A percentile compares a stretch with the other conserved stretches of the same genome.
Conservation (phyloP, 1,140 invertebrate species). For the Calephelis virginiensis region DNA sequence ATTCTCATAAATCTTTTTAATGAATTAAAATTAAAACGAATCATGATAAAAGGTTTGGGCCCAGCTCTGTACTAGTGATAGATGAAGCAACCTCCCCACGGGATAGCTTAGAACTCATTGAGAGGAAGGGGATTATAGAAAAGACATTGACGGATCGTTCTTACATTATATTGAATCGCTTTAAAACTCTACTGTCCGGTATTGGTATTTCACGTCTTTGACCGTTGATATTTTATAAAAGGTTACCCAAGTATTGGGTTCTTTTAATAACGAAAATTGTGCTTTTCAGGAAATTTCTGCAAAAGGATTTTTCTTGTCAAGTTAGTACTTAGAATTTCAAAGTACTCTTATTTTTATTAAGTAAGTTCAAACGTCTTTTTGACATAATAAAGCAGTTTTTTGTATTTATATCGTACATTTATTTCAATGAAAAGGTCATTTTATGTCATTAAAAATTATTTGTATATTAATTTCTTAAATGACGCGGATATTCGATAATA, state of each 20-base stretch:
- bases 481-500: too few species aligned
- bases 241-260: slow-evolving; percentile 14
- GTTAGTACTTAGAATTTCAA: too few species aligned
- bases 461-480: too few species aligned
- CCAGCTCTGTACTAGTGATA: slow-evolving; percentile 50
- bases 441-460: too few species aligned
- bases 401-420: too few species aligned
- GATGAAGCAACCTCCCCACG: slow-evolving; percentile 61
- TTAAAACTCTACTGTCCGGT: slow-evolving; percentile 34
- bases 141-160: slow-evolving; percentile 69
- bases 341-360: too few species aligned
- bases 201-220: slow-evolving; percentile 2
- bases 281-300: too few species aligned
- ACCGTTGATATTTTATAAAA: slow-evolving; percentile 14
- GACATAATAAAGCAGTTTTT: too few species aligned
- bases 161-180: slow-evolving; percentile 65
- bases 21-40: slow-evolving; percentile 15
- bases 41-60: slow-evolving; percentile 29
- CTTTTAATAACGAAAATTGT: slow-evolving; percentile 4
- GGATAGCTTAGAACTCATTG: slow-evolving; percentile 66
- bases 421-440: too few species aligned
- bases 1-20: neutral
- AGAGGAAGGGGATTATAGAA: slow-evolving; percentile 62
- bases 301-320: too few species aligned
- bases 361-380: too few species aligned